Evolutionary conservation across 2,797 vertebrate species (phyloP), one percentile per base, ranked within the genome.

Genomic region (Thunnus albacares): DNA sequence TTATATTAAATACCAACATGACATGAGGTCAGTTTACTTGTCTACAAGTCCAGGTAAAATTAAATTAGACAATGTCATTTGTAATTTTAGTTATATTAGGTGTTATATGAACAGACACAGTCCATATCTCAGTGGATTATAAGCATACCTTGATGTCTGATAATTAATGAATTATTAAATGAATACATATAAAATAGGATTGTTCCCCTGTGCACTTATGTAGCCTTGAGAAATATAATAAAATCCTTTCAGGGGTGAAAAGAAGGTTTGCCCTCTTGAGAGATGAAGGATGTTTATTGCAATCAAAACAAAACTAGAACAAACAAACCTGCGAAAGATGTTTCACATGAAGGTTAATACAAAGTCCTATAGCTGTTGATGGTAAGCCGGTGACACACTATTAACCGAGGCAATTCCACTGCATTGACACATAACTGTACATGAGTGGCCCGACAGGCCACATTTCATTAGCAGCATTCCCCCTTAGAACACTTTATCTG

Each of bases 391-490:
- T 69, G 58, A 81, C 66, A 71, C 79, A 47, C 71, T 71, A 68
- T 89, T 90, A 91, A 82, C 71, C 5, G 22, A 43, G 80, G 84
- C 76, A 65, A 49, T 83, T 72, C 75, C 58, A 69, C 64, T 5
- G 64, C 82, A 75, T 57, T 86, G 89, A 83, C 84, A 89, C 78
- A 38, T 65, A 49, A 79, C 72, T 76, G 85, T 67, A 84, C 84
- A 79, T 47, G 15, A 85, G 79, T 58, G 75, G 80, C 84, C 72
- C 82, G 74, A 58, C 78, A 90, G 88, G 79, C 86, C 79, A 76
- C 84, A 86, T 92, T 92, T 93, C 89, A 92, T 92, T 93, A 91
- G 82, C 75, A 51, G 59, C 79, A 43, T 81, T 62, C 70, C 87
- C 81, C 81, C 51, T 61, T 53, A 67, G 63, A 90, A 81, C 77